Evolutionary conservation across 2,888 invertebrate genomes (phyloP), one percentile per base, ranked within the genome.

Genomic region (Agriopis marginaria): DNA sequence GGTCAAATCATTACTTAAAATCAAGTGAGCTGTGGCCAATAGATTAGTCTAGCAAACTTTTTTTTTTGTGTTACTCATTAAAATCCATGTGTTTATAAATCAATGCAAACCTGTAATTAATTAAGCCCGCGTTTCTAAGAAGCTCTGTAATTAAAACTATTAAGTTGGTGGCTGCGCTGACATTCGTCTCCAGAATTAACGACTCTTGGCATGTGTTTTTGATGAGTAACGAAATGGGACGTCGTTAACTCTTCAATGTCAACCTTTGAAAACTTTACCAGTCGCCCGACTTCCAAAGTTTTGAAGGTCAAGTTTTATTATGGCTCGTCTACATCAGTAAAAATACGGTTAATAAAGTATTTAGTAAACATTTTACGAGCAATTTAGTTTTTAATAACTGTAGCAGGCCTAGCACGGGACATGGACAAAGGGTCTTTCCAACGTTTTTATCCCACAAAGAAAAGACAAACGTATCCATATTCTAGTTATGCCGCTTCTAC

Each of bases 71-170:
- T 32, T 23, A 23, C 17, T 23, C 1, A 3, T 7, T 45, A 12
- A 45, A 47, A 59, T 12, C 3, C 23, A 12, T 2, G 14, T 23
- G 8, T 42, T 14, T 42, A 1, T 49, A 49, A 11, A 56, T 7
- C 12, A 44, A 6, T 17, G 42, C 8, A 56, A 56, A 42, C 42
- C 42, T 42, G 9, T 55, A 42, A 56, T 59, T 59, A 59, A 47
- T 59, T 59, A 45, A 45, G 45, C 45, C 11, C 1, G 23, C 23
- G 9, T 9, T 44, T 56, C 44, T 55, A 6, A 39, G 39, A n/a
- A 62, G 23, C 23, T 51, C 40, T n/a, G 51, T 49, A 60, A 70
- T 73, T 70, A 73, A 70, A 73, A 70, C 54, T 62, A 59, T 45
- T 32, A 32, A 32, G 32, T 59, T 59, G 39, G 40, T 58, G 53